phyloP scores from a whole-genome alignment of 2,888 invertebrate species.

The Cynaeus angustus region DNA sequence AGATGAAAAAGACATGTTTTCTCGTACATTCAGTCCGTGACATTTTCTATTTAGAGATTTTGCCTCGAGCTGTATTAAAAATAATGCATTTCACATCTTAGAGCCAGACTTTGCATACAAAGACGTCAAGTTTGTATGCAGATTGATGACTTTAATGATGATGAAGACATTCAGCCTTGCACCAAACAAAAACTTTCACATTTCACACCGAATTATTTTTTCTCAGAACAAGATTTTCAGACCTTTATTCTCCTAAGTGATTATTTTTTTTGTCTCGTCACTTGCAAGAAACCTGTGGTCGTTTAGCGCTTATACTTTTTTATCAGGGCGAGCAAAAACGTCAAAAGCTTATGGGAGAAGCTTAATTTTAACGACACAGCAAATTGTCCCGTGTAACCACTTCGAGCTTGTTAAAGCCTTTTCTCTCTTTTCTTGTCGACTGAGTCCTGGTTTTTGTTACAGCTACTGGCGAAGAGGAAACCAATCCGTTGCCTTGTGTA shows the following conservation, averaged over 20 bases:
- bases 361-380: slow-evolving; percentile 48
- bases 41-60: slow-evolving; percentile 16
- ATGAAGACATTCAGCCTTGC: slow-evolving; percentile 7
- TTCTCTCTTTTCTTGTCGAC: slow-evolving; percentile 39
- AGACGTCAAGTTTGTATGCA: not conserved
- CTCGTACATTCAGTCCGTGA: slow-evolving; percentile 19
- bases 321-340: slow-evolving; percentile 29
- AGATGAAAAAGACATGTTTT: slow-evolving; percentile 25
- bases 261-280: slow-evolving; percentile 38
- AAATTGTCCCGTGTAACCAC: slow-evolving; percentile 43
- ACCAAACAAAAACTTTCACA: slow-evolving; percentile 8
- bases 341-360: slow-evolving; percentile 40
- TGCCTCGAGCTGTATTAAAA: slow-evolving; percentile 10
- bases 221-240: slow-evolving; percentile 17
- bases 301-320: slow-evolving; percentile 35
- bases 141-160: slow-evolving; percentile 16
- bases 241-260: slow-evolving; percentile 30
- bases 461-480: slow-evolving; percentile 74
- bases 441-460: slow-evolving; percentile 52
- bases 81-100: slow-evolving; percentile 11
- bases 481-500: slow-evolving; percentile 82
- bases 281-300: slow-evolving; percentile 32
- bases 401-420: slow-evolving; percentile 41
- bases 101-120: slow-evolving; percentile 7
- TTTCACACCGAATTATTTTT: slow-evolving; percentile 10